phyloP scores from a whole-genome alignment of 2,888 invertebrate species.

The Gnatocerus cornutus region DNA sequence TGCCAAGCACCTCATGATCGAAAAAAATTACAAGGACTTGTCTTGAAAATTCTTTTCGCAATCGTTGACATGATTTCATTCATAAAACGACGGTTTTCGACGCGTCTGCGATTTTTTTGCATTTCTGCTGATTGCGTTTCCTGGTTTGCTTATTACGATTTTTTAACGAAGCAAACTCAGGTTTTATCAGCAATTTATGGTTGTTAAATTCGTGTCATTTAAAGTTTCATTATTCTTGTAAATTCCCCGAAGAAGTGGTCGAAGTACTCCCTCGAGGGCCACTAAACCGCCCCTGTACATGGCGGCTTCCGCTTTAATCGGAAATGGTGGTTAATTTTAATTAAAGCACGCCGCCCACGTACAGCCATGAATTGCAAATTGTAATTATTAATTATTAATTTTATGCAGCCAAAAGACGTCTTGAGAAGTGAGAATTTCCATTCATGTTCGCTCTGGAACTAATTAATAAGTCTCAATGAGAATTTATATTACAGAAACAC shows the following conservation, averaged over 20 bases:
- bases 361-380: slow-evolving; percentile 1
- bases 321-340: slow-evolving; percentile 32
- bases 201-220: neutral
- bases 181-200: slow-evolving; percentile 21
- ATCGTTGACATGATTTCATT: slow-evolving; percentile 16
- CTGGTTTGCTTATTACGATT: slow-evolving; percentile 27
- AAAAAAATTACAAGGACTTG: neutral
- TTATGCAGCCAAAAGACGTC: neutral
- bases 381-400: slow-evolving; percentile 1
- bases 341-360: slow-evolving; percentile 14
- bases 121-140: slow-evolving; percentile 32
- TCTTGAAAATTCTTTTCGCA: slow-evolving; percentile 16
- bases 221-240: slow-evolving; percentile 1
- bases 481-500: slow-evolving; percentile 8
- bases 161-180: slow-evolving; percentile 7
- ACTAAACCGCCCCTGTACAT: neutral
- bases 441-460: slow-evolving; percentile 9
- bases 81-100: slow-evolving; percentile 5
- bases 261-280: slow-evolving; percentile 9
- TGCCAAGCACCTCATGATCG: slow-evolving; percentile 34
- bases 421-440: neutral
- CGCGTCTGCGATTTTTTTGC: slow-evolving; percentile 32
- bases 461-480: slow-evolving; percentile 16
- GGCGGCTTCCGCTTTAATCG: slow-evolving; percentile 22
- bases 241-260: slow-evolving; percentile 12